Evolutionary conservation across 2,113 vertebrate genomes (phyloP).

Genomic region (Sturnira hondurensis): DNA sequence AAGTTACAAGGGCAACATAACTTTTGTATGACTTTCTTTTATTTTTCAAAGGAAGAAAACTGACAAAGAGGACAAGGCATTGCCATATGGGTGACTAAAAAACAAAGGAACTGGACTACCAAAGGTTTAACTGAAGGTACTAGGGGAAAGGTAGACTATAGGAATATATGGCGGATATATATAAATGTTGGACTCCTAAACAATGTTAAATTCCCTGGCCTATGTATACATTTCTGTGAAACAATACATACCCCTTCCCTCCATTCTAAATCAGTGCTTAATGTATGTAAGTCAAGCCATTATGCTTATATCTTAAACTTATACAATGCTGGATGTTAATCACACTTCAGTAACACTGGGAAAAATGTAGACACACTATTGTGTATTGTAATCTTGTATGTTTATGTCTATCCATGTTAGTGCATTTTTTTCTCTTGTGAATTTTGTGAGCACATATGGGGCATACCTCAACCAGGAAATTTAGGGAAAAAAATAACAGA

Average conservation of each 20-base stretch:
- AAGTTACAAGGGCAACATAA: not conserved
- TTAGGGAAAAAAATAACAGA: not conserved
- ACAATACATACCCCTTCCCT: not conserved
- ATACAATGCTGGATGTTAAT: not conserved
- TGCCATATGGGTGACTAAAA: not conserved
- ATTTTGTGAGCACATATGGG: not conserved
- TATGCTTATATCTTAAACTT: not conserved
- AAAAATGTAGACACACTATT: not conserved
- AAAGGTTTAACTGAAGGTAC: not conserved
- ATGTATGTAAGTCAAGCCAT: too few relatives aligned
- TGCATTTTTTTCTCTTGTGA: not conserved
- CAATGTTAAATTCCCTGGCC: not conserved
- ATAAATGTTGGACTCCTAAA: not conserved
- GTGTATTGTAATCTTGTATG: not conserved
- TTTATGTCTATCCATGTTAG: not conserved
- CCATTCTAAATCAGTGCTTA: not conserved
- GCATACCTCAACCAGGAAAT: not conserved
- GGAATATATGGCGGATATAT: not conserved
- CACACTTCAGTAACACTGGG: not conserved
- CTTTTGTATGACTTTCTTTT: not conserved
- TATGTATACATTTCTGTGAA: not conserved
- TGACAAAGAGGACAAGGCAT: not conserved
- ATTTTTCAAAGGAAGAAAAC: not conserved
- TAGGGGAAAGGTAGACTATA: not conserved
- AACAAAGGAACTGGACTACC: not conserved